A percentile compares a stretch with the other conserved stretches of the same genome.
These are phyloP conservation scores for Eptesicus fuscus DNA, from an alignment of 2,113 vertebrate species.

Conservation along the genomic window DNA sequence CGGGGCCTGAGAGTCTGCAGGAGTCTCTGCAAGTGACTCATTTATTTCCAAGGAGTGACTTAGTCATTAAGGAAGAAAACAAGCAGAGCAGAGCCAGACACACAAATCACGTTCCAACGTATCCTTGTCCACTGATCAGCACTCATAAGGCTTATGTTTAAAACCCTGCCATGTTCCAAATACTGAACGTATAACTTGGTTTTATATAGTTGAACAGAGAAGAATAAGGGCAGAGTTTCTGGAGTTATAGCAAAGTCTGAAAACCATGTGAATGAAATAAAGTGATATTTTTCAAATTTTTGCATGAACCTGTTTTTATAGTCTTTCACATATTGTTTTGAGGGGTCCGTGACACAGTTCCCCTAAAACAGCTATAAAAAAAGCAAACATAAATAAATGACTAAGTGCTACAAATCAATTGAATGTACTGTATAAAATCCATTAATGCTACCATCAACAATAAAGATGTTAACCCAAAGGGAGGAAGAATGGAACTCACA, in stretches of 20 bases:
- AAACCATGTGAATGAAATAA: background rate
- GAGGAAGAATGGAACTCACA: background rate
- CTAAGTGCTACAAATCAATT: background rate
- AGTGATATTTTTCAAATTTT: background rate
- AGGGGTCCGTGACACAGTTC: background rate
- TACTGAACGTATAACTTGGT: background rate
- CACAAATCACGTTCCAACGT: constrained; percentile 50
- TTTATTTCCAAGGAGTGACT: constrained; percentile 62
- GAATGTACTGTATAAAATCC: background rate
- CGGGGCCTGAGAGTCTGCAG: background rate
- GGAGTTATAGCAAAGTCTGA: background rate
- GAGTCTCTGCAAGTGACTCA: constrained; percentile 51
- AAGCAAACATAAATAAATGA: background rate
- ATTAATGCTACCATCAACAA: background rate
- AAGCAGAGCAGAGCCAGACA: constrained; percentile 8
- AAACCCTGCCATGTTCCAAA: background rate
- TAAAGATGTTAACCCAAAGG: background rate
- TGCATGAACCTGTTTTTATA: background rate
- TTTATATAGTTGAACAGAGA: background rate
- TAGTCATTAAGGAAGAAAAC: constrained; percentile 52
- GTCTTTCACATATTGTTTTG: constrained; percentile 9
- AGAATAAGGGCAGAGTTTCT: background rate
- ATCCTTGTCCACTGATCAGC: background rate
- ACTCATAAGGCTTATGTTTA: background rate
- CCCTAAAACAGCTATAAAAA: background rate